Conservation (phyloP, 2,888 invertebrate species). For the Aphrophora alni region DNA sequence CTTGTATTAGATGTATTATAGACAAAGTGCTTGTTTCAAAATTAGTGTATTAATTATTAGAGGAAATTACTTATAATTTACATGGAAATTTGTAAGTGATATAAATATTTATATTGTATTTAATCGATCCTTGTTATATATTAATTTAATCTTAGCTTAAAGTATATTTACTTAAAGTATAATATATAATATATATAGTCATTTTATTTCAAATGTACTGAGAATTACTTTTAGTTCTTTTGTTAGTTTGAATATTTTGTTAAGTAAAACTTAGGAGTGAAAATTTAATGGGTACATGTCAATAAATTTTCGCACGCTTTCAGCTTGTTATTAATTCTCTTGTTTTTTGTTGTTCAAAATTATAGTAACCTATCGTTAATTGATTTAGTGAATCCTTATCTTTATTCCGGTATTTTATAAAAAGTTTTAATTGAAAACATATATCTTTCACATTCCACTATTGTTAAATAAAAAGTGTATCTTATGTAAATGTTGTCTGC, state of each 20-base stretch:
- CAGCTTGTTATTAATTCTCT: not conserved
- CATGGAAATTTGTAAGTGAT: conserved; percentile 31
- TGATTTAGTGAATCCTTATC: not conserved
- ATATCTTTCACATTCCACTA: conserved; percentile 28
- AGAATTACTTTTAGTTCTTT: not conserved
- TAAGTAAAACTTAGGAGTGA: not conserved
- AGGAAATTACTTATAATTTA: conserved; percentile 32
- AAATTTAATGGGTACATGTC: not conserved
- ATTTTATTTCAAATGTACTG: not conserved
- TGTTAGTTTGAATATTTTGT: conserved; percentile 11
- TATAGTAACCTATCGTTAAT: not conserved
- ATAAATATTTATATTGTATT: conserved; percentile 39
- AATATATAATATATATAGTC: not conserved
- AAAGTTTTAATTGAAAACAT: not conserved
- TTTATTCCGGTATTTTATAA: not conserved
- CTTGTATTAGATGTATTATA: conserved; percentile 22
- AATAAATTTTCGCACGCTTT: not conserved
- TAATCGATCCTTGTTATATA: conserved; percentile 33
- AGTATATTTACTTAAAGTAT: conserved; percentile 16
- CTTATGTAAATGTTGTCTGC: conserved; percentile 40
- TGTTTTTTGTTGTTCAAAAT: not conserved
- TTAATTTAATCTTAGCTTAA: conserved; percentile 31
- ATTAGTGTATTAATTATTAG: conserved; percentile 26
- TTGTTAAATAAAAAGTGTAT: conserved; percentile 32
- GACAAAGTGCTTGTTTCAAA: conserved; percentile 33